Evolutionary conservation across 2,797 vertebrate species (phyloP), one percentile per base, ranked within the genome.

Genomic region (Coregonus sp.): DNA sequence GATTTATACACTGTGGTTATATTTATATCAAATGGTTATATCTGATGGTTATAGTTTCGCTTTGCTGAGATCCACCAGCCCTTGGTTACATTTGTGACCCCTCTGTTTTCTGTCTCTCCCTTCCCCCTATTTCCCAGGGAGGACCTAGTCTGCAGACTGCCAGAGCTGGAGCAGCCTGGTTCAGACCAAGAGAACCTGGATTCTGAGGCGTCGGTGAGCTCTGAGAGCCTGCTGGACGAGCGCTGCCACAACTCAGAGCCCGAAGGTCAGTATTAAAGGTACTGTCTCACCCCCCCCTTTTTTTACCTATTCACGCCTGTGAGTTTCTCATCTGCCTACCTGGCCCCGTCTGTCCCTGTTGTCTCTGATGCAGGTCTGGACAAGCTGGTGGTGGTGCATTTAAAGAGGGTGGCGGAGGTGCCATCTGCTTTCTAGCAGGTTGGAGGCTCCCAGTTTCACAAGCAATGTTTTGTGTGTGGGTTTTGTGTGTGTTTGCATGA

Each of bases 101-200:
- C 59, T 47, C 72, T 65, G 9, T 65, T 29, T 12, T 29, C 37
- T 47, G 16, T 20, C 25, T 63, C 33, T 59, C 14, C 37, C 47
- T 72, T 5, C 25, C 40, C 25, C 40, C 16, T 4, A 50, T 70
- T 70, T 0, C 37, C 16, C 82, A 99, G 98, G 91, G 98, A 99
- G 81, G 97, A 99, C 37, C 95, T 99, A 77, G 96, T 97, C 0
- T 99, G 95, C 73, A 94, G 97, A 5, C 92, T 99, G 33, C 98
- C 98, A 0, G 98, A 99, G 87, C 94, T 99, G 76, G 98, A 99
- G 84, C 97, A 97, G 70, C 94, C 96, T 0, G 96, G 96, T 75
- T 99, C 98, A 0, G 98, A 99, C 4, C 97, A 99, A 90, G 98
- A 99, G 85, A 99, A 97, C 56, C 65, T 96, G 70, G 97, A 99